These are phyloP conservation scores for Eufriesea mexicana DNA, from an alignment of 1,140 invertebrate species.

Conservation along the genomic window DNA sequence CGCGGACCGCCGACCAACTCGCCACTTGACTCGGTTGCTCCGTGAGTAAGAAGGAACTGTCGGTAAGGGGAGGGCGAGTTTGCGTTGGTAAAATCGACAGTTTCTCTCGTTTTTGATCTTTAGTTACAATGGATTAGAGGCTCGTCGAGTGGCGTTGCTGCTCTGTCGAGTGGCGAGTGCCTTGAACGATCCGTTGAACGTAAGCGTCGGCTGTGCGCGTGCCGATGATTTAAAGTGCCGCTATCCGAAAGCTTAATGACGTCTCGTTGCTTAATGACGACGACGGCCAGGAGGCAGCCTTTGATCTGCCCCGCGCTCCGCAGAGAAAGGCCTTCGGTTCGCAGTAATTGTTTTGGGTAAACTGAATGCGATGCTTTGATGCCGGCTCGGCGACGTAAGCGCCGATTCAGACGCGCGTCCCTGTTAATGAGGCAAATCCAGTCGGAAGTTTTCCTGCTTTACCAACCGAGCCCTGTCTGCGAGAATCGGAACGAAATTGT, in stretches of 20 bases:
- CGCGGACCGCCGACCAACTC: background rate
- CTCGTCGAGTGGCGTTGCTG: constrained; percentile 18
- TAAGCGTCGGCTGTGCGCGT: constrained; percentile 47
- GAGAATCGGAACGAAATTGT: constrained; percentile 34
- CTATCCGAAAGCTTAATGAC: constrained; percentile 64
- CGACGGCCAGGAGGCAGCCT: constrained; percentile 16
- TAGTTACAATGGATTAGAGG: constrained; percentile 60
- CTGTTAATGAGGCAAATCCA: constrained; percentile 61
- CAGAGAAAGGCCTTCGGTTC: constrained; percentile 60
- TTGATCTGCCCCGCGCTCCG: constrained; percentile 53
- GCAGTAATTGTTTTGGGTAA: constrained; percentile 67
- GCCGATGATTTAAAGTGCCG: constrained; percentile 59
- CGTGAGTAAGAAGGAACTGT: background rate
- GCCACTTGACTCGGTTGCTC: constrained; percentile 31
- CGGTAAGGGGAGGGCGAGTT: constrained; percentile 1
- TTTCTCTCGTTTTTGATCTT: constrained; percentile 66
- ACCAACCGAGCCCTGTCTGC: background rate
- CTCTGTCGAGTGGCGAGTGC: background rate
- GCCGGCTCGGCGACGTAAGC: constrained; percentile 38
- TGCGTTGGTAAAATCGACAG: constrained; percentile 54
- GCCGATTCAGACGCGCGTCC: constrained; percentile 50
- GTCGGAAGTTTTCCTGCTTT: constrained; percentile 21
- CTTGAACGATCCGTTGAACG: constrained; percentile 38
- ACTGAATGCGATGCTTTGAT: constrained; percentile 64
- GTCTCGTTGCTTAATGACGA: constrained; percentile 63